These are phyloP conservation scores for Alligator mississippiensis DNA, from an alignment of 2,113 vertebrate species.

Conservation along the genomic window DNA sequence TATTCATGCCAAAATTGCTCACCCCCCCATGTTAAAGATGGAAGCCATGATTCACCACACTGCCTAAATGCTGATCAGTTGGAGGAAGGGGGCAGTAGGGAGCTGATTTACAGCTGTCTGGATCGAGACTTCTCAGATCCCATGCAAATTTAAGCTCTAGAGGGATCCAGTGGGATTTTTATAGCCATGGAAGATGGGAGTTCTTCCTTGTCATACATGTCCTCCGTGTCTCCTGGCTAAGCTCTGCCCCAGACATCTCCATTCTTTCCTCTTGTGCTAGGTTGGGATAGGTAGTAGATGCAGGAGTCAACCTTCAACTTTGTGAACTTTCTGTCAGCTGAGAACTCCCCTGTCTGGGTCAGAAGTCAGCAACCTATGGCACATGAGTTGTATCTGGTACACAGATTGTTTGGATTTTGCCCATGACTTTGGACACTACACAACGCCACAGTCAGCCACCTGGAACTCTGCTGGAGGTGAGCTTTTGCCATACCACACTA, in stretches of 20 bases:
- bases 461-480: too few species aligned
- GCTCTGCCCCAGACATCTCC: background rate
- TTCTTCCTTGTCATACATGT: constrained; percentile 8
- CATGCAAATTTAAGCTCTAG: constrained; percentile 39
- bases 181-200: constrained; percentile 23
- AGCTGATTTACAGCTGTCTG: background rate
- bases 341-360: background rate
- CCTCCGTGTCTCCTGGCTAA: background rate
- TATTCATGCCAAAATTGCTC: constrained; percentile 5
- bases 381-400: too few species aligned
- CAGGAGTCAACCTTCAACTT: background rate
- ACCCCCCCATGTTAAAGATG: background rate
- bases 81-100: background rate
- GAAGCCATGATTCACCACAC: background rate
- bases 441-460: too few species aligned
- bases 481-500: too few species aligned
- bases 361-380: too few species aligned
- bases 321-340: background rate
- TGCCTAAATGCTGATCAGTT: constrained; percentile 7
- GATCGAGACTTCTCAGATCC: background rate
- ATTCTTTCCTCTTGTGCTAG: background rate
- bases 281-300: background rate
- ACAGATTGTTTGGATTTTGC: too few species aligned
- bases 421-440: too few species aligned
- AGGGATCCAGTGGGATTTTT: constrained; percentile 42